These are phyloP conservation scores for Actenoides lindsayi DNA, from an alignment of 2,113 vertebrate species.

Conservation along the genomic window DNA sequence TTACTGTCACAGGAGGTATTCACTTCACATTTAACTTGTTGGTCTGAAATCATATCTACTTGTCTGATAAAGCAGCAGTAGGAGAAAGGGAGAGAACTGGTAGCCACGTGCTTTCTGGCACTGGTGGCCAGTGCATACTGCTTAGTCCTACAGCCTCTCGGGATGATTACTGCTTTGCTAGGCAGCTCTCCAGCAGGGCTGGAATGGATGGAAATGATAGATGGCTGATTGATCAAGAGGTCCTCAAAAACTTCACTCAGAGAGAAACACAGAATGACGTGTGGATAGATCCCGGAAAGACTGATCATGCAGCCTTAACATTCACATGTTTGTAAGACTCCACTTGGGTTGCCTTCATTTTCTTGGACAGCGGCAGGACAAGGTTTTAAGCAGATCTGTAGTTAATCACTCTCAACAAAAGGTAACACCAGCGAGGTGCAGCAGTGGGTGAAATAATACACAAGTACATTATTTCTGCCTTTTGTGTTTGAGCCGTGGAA, in stretches of 20 bases:
- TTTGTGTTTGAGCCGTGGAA: not conserved
- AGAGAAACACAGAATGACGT: not conserved
- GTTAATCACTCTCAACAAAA: not conserved
- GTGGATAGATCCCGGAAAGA: not conserved
- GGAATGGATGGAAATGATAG: not conserved
- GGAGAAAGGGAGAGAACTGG: not conserved
- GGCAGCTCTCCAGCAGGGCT: not conserved
- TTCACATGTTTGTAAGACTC: fast-evolving
- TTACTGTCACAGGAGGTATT: not conserved
- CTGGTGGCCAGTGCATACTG: not conserved
- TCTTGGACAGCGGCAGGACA: not conserved
- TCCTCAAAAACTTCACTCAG: not conserved
- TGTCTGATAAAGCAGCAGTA: not conserved
- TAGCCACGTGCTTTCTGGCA: not conserved
- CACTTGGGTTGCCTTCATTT: not conserved
- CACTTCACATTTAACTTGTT: not conserved
- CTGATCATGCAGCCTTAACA: not conserved
- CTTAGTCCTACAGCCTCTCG: not conserved
- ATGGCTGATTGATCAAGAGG: not conserved
- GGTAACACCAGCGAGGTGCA: not conserved
- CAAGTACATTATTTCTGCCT: not conserved
- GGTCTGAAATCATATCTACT: not conserved
- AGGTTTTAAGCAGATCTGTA: not conserved
- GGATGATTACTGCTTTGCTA: not conserved
- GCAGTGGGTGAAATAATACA: not conserved